Evolutionary conservation across 2,888 invertebrate genomes (phyloP).

Genomic region (Timema podura): DNA sequence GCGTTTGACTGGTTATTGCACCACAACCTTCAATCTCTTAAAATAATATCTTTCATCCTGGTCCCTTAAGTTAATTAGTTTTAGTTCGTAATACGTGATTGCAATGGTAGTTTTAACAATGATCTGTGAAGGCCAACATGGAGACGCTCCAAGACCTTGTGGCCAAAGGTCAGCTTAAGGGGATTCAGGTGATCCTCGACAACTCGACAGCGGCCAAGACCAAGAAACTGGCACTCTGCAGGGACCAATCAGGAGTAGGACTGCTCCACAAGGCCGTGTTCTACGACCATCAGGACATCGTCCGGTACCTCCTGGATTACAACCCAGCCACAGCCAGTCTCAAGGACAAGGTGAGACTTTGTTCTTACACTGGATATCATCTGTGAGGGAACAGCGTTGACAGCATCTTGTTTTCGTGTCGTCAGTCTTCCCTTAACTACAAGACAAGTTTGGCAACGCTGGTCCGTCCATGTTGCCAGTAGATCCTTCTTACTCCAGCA

Average conservation of each 20-base stretch:
- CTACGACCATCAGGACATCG: constrained; percentile 66
- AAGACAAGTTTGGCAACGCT: too few relatives aligned
- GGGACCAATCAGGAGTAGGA: constrained; percentile 66
- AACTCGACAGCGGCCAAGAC: constrained; percentile 37
- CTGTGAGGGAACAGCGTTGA: too few relatives aligned
- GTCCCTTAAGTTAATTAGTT: too few relatives aligned
- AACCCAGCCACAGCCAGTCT: constrained; percentile 62
- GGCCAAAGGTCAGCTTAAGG: constrained; percentile 63
- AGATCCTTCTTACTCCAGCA: too few relatives aligned
- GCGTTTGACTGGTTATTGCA: not conserved
- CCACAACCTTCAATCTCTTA: not conserved
- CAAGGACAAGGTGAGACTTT: constrained; percentile 65
- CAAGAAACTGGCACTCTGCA: constrained; percentile 57
- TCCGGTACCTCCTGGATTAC: constrained; percentile 64
- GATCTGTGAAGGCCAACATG: constrained; percentile 59
- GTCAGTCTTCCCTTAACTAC: too few relatives aligned
- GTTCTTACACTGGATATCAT: not conserved
- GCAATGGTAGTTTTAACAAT: too few relatives aligned
- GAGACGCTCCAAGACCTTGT: constrained; percentile 73
- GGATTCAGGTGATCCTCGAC: constrained; percentile 39
- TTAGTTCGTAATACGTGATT: too few relatives aligned
- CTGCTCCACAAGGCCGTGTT: constrained; percentile 77
- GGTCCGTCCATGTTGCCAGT: too few relatives aligned
- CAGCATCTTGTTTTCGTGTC: too few relatives aligned
- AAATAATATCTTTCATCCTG: too few relatives aligned